Conservation (phyloP, 2,113 vertebrate genomes). For the Aspidoscelis tigris region DNA sequence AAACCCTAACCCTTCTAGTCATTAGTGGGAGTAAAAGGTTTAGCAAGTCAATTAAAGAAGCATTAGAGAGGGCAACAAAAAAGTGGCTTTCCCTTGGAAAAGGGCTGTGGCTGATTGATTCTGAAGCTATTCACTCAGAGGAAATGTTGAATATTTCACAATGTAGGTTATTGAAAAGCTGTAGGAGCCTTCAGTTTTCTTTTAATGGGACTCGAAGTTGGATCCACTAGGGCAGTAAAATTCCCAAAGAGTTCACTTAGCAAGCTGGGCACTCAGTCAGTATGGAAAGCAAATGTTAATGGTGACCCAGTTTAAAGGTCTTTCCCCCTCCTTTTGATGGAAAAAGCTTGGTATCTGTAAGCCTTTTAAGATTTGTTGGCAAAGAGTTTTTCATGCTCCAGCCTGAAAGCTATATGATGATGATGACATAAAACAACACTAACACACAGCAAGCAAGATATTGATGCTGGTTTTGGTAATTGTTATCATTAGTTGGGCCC, state of each 20-base stretch:
- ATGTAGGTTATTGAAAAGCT: constrained; percentile 16
- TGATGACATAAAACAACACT: no score
- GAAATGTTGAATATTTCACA: constrained; percentile 13
- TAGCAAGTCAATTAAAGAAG: neutral
- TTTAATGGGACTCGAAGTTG: constrained; percentile 29
- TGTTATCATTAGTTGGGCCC: no score
- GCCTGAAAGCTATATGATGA: no score
- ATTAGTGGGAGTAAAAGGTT: constrained; percentile 6
- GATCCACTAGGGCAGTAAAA: neutral
- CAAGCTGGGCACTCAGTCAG: constrained; percentile 51
- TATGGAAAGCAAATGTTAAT: constrained; percentile 55
- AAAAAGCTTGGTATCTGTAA: constrained; percentile 24
- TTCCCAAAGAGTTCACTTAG: constrained; percentile 42
- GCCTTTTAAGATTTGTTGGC: neutral
- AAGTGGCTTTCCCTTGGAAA: constrained; percentile 9
- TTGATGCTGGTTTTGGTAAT: no score
- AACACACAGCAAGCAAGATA: no score
- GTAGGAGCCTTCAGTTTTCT: constrained; percentile 12
- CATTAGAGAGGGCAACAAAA: constrained; percentile 6
- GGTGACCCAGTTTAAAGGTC: constrained; percentile 61
- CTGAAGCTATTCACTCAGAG: neutral
- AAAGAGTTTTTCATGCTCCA: constrained; percentile 12
- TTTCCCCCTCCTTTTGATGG: constrained; percentile 21
- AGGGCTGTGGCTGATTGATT: neutral
- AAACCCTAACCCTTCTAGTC: neutral